phyloP scores from a whole-genome alignment of 2,797 vertebrate species.

The Falco berigora region DNA sequence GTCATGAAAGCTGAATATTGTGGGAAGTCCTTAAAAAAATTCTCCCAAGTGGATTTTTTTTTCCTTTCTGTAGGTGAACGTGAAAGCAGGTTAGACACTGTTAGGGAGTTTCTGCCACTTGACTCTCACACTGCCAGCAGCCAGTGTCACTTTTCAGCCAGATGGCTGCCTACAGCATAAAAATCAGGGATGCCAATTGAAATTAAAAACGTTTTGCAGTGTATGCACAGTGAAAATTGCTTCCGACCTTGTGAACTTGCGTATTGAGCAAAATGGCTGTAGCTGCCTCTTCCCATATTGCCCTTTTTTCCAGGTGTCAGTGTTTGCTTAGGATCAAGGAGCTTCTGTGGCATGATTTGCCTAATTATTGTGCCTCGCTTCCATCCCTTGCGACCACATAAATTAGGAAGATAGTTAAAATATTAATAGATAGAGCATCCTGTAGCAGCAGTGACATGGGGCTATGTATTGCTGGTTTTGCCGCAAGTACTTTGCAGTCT shows the following conservation, averaged over 20 bases:
- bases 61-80: neutral
- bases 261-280: neutral
- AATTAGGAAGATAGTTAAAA: neutral
- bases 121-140: neutral
- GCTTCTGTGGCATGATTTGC: neutral
- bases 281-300: neutral
- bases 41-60: neutral
- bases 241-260: slow-evolving; percentile 15
- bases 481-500: neutral
- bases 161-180: slow-evolving; percentile 38
- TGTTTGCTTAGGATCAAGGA: neutral
- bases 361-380: neutral
- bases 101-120: slow-evolving; percentile 5
- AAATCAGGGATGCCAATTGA: slow-evolving; percentile 24
- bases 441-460: neutral
- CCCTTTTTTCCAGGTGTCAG: neutral
- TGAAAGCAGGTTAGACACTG: neutral
- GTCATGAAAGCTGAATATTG: neutral
- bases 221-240: slow-evolving; percentile 1
- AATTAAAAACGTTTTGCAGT: slow-evolving; percentile 25
- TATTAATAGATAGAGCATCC: neutral
- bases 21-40: neutral
- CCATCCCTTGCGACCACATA: neutral
- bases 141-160: slow-evolving; percentile 38
- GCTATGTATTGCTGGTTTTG: neutral